These are phyloP conservation scores for Gopherus flavomarginatus DNA, from an alignment of 2,113 vertebrate species.

Conservation along the genomic window DNA sequence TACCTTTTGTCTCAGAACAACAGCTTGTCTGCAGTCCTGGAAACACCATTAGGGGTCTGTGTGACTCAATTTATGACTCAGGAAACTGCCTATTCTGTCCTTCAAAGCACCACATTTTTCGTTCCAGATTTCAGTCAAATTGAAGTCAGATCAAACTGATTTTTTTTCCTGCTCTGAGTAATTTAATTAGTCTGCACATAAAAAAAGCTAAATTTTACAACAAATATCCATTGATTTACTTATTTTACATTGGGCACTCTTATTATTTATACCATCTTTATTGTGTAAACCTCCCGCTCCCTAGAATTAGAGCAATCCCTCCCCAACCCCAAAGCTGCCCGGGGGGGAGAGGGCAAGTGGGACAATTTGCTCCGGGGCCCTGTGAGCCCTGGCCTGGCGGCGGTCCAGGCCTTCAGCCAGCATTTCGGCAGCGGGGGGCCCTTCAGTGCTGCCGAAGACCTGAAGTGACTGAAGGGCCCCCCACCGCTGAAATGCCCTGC, in stretches of 20 bases:
- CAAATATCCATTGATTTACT: background rate
- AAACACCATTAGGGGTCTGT: slow-evolving; percentile 71
- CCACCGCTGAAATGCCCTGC: too few species aligned
- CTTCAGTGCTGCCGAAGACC: too few species aligned
- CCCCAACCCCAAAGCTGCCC: background rate
- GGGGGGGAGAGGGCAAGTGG: too few species aligned
- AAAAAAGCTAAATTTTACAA: background rate
- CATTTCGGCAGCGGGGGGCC: too few species aligned
- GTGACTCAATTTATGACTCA: slow-evolving; percentile 78
- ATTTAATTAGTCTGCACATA: slow-evolving; percentile 42
- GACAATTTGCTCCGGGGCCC: too few species aligned
- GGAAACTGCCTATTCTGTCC: slow-evolving; percentile 68
- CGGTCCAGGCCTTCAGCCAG: too few species aligned
- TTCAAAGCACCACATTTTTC: slow-evolving; percentile 52
- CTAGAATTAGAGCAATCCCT: background rate
- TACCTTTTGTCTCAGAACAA: slow-evolving; percentile 51
- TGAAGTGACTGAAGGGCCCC: too few species aligned
- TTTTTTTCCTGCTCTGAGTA: background rate
- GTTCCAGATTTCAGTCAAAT: slow-evolving; percentile 53
- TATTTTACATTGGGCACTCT: background rate
- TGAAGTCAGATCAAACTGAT: slow-evolving; percentile 52
- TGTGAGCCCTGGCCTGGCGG: too few species aligned
- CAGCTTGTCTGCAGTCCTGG: slow-evolving; percentile 68
- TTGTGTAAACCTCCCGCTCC: background rate
- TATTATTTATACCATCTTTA: background rate